Conservation (phyloP, 1,140 invertebrate genomes). For the Drosophila kikkawai region DNA sequence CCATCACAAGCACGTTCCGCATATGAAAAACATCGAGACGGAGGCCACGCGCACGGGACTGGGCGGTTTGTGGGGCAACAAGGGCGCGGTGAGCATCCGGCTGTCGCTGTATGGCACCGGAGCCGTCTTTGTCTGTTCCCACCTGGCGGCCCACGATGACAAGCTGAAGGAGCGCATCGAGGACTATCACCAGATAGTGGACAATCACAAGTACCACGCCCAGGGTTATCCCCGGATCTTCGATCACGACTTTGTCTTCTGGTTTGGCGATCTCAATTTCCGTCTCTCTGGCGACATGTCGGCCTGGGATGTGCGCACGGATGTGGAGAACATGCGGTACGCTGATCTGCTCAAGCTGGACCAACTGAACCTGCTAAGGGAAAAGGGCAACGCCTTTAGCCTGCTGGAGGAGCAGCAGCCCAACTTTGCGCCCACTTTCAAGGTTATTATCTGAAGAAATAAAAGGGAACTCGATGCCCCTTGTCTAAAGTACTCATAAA, state of each 20-base stretch:
- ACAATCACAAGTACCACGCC: constrained; percentile 89
- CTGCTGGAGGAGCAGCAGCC: constrained; percentile 91
- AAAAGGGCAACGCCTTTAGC: constrained; percentile 91
- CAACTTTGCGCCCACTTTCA: constrained; percentile 94
- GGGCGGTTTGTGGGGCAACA: constrained; percentile 93
- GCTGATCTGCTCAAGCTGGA: constrained; percentile 89
- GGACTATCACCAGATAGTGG: constrained; percentile 95
- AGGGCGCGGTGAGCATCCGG: constrained; percentile 95
- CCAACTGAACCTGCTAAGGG: constrained; percentile 89
- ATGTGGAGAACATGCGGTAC: constrained; percentile 89
- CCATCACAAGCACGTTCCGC: constrained; percentile 91
- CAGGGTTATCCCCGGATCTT: constrained; percentile 92
- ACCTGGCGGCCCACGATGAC: constrained; percentile 95
- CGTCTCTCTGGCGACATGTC: constrained; percentile 89
- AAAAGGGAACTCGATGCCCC: neutral
- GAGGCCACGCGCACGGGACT: constrained; percentile 94
- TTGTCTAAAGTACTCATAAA: constrained; percentile 3
- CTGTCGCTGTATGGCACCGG: constrained; percentile 94
- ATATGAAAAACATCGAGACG: constrained; percentile 93
- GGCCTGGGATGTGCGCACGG: constrained; percentile 89
- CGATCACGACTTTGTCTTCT: constrained; percentile 98
- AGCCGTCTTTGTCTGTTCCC: constrained; percentile 94
- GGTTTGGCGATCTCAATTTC: constrained; percentile 98
- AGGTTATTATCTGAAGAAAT: constrained; percentile 75
- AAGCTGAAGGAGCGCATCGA: constrained; percentile 91